These are phyloP conservation scores for Esox masquinongy DNA, from an alignment of 2,797 vertebrate genomes.

Conservation along the genomic window DNA sequence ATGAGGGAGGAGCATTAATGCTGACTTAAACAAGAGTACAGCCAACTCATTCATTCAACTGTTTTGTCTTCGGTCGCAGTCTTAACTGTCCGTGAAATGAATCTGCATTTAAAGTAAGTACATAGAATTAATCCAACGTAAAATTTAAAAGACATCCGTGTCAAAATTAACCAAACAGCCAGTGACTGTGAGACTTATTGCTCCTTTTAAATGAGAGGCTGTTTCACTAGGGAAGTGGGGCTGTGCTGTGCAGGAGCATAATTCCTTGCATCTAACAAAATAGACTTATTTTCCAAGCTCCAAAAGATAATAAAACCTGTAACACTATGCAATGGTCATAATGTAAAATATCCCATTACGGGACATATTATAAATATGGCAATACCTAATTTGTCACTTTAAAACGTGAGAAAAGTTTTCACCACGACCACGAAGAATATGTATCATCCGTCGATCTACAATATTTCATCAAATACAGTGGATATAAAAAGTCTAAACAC, in stretches of 20 bases:
- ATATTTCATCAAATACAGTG: too few relatives aligned
- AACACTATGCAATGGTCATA: background rate
- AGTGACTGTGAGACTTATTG: background rate
- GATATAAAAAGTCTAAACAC: too few relatives aligned
- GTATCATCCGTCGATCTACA: too few relatives aligned
- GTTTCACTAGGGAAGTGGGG: background rate
- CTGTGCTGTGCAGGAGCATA: background rate
- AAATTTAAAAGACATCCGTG: slow-evolving; percentile 43
- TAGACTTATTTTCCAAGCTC: background rate
- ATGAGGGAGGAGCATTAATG: slow-evolving; percentile 38
- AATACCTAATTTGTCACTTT: too few relatives aligned
- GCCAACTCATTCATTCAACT: background rate
- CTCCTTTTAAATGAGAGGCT: background rate
- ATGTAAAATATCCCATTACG: background rate
- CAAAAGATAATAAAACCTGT: background rate
- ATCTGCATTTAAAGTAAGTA: slow-evolving; percentile 28
- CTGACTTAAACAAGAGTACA: slow-evolving; percentile 30
- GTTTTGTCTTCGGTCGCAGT: slow-evolving; percentile 28
- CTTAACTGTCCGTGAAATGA: slow-evolving; percentile 54
- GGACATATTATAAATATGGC: too few relatives aligned
- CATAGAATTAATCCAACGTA: slow-evolving; percentile 46
- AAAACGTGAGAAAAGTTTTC: too few relatives aligned
- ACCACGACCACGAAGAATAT: too few relatives aligned
- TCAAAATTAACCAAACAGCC: slow-evolving; percentile 22
- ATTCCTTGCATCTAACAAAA: background rate